These are phyloP conservation scores for Cisticola juncidis DNA, from an alignment of 2,113 vertebrate genomes.

Conservation along the genomic window DNA sequence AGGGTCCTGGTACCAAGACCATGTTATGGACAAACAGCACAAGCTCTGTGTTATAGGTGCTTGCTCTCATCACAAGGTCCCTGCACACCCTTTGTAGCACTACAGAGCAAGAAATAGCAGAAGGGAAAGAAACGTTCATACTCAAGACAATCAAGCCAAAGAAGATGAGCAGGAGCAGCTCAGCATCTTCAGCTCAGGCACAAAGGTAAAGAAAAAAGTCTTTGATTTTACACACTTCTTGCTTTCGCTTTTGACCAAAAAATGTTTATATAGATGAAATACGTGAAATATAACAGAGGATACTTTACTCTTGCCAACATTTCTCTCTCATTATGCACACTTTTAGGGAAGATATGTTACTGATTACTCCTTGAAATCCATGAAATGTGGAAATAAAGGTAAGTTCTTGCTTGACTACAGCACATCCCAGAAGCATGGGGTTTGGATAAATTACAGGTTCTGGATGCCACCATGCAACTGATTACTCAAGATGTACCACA, in stretches of 20 bases:
- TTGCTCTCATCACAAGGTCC: not conserved
- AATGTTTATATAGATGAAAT: not conserved
- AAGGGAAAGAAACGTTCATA: not conserved
- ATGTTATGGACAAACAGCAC: not conserved
- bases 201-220: not conserved
- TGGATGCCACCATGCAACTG: not conserved
- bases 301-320: not conserved
- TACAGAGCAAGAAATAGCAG: not conserved
- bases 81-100: not conserved
- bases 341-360: not conserved
- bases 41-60: not conserved
- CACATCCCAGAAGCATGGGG: not conserved
- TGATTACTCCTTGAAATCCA: not conserved
- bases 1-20: not conserved
- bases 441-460: not conserved
- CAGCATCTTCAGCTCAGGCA: not conserved
- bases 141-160: not conserved
- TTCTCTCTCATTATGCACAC: not conserved
- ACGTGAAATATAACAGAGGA: not conserved
- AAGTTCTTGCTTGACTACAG: not conserved
- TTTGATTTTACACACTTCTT: not conserved
- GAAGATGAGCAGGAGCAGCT: not conserved
- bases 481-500: not conserved
- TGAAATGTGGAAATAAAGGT: not conserved
- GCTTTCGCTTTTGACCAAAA: not conserved